A percentile compares a stretch with the other conserved stretches of the same genome.
phyloP scores from a whole-genome alignment of 2,113 vertebrate species.

The Lynx canadensis region DNA sequence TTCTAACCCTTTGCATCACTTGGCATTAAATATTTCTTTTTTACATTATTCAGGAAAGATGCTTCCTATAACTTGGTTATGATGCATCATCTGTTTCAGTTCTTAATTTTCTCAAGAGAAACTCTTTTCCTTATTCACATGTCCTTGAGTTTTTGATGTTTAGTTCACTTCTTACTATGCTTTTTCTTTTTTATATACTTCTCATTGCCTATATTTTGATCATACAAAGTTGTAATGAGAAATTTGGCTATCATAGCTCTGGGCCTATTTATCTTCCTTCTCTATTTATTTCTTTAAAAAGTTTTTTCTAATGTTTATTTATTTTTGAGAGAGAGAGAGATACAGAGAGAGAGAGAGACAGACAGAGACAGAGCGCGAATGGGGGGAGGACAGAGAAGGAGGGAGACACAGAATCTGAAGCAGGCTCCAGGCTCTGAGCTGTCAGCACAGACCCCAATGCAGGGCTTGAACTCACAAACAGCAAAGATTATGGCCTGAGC shows the following conservation, averaged over 20 bases:
- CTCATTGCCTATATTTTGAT: not conserved
- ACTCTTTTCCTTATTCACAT: not conserved
- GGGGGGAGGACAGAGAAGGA: too few relatives aligned
- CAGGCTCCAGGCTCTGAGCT: too few relatives aligned
- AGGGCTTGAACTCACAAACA: too few relatives aligned
- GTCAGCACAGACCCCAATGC: too few relatives aligned
- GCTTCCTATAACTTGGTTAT: not conserved
- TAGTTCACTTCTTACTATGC: not conserved
- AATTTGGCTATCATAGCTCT: not conserved
- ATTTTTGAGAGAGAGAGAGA: too few relatives aligned
- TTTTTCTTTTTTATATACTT: not conserved
- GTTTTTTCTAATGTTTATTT: too few relatives aligned
- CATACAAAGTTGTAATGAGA: not conserved
- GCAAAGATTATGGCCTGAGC: too few relatives aligned
- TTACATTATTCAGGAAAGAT: not conserved
- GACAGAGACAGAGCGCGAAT: too few relatives aligned
- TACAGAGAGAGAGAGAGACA: too few relatives aligned
- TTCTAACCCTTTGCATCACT: not conserved
- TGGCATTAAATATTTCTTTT: not conserved
- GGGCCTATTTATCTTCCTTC: not conserved
- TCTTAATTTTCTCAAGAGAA: not conserved
- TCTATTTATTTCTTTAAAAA: not conserved
- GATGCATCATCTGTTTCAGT: not conserved
- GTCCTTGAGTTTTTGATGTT: not conserved
- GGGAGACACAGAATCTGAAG: too few relatives aligned